phyloP scores from a whole-genome alignment of 35 echinoderm and acorn worm species.

The Apostichopus parvimensis region DNA sequence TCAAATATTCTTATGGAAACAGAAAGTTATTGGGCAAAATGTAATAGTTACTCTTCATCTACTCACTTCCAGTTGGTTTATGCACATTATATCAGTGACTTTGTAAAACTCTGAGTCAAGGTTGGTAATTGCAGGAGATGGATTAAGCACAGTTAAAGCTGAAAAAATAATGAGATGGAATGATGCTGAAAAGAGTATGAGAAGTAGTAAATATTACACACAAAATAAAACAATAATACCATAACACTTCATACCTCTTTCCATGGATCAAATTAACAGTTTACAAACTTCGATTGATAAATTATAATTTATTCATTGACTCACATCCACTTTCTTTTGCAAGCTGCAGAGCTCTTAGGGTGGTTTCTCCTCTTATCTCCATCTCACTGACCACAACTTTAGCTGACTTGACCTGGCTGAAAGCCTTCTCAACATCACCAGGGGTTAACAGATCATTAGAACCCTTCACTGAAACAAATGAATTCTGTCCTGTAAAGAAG shows the following conservation, averaged over 20 bases:
- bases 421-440: constrained; percentile 55
- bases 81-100: constrained; percentile 73
- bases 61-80: constrained; percentile 86
- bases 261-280: too few relatives aligned
- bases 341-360: constrained; percentile 71
- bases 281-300: too few relatives aligned
- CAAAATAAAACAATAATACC: too few relatives aligned
- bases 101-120: constrained; percentile 71
- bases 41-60: too few relatives aligned
- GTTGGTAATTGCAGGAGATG: constrained; percentile 76
- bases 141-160: constrained; percentile 85
- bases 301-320: neutral
- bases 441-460: constrained; percentile 69
- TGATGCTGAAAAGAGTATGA: neutral
- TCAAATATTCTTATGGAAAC: too few relatives aligned
- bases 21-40: too few relatives aligned
- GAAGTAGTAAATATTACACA: too few relatives aligned
- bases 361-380: constrained; percentile 67
- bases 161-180: constrained; percentile 38
- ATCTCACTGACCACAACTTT: constrained; percentile 82
- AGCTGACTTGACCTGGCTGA: constrained; percentile 39
- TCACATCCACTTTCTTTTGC: constrained; percentile 74
- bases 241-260: too few relatives aligned
- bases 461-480: constrained; percentile 80
- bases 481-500: constrained; percentile 79